These are phyloP conservation scores for Meriones psammophilus DNA, from an alignment of 2,797 vertebrate genomes.

Conservation along the genomic window DNA sequence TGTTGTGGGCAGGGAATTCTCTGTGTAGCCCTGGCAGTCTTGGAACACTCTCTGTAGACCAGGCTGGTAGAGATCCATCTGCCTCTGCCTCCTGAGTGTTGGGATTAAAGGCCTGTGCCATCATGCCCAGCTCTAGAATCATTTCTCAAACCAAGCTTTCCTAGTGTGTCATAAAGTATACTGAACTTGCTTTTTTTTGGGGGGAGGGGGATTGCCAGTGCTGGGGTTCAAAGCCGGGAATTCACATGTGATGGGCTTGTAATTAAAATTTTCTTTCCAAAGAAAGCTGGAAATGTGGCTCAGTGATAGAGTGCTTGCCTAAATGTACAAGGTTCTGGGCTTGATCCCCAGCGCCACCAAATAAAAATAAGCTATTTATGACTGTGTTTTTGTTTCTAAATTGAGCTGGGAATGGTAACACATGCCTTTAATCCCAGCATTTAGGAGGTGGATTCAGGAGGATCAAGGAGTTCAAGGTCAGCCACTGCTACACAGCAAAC, in stretches of 20 bases:
- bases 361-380: background rate
- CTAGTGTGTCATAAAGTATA: slow-evolving; percentile 18
- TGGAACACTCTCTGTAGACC: background rate
- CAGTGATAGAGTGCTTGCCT: background rate
- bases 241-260: background rate
- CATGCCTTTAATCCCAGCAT: background rate
- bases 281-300: background rate
- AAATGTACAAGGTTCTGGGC: background rate
- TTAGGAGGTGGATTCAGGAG: background rate
- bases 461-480: background rate
- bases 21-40: background rate
- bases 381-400: slow-evolving; percentile 30
- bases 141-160: background rate
- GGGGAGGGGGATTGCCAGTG: background rate
- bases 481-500: background rate
- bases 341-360: background rate
- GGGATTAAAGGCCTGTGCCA: background rate
- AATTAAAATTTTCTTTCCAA: slow-evolving; percentile 46
- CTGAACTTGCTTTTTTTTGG: slow-evolving; percentile 38
- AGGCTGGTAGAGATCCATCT: background rate
- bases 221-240: background rate
- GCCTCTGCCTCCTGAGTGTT: too few species aligned
- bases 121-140: background rate
- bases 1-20: background rate
- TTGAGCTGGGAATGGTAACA: background rate